Base-by-base conservation (phyloP, 2,888 invertebrate genomes). In the Machimus atricapillus region DNA sequence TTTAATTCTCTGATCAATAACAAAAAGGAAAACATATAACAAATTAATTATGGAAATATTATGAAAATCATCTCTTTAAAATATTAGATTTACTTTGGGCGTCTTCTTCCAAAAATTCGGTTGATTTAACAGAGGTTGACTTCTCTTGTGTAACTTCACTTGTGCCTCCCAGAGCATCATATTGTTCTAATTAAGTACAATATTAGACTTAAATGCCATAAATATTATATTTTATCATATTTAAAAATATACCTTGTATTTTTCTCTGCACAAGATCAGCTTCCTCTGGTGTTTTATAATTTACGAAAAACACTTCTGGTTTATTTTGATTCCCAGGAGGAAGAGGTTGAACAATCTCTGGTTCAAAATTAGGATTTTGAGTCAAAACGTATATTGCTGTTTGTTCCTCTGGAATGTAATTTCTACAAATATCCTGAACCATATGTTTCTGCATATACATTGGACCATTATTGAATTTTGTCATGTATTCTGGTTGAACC, bases 271-370 rank as follows among this genome's bases (percentile, higher is more conserved):
- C 88, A 74, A 85, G 46, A 12, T 87, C 88, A 52, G 89, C 89
- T 85, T 89, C 89, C 66, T 88, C 87, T 23, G 87, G 82, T 4
- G 88, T 89, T 83, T 89, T 89, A 87, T 89, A 89, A 86, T 89
- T 88, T 56, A 89, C 88, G 85, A 89, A 89, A 85, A 87, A 88
- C 14, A 89, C 89, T 81, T 89, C 89, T 46, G 89, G 89, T 86
- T 89, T 89, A 37, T 58, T 86, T 23, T 89, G 88, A 43, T 78
- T 73, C 46, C 79, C 46, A 78, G 88, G 85, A 58, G 87, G 86
- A 74, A 87, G 87, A 7, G 88, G 74, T n/a, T 85, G 81, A 23
- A 87, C 85, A 19, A 88, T 76, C 31, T 88, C 88, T 6, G 81
- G 58, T 40, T 78, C 85, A 12, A 79, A 77, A 5, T 77, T 85